Evolutionary conservation across 2,888 invertebrate species (phyloP), one percentile per base, ranked within the genome.

Genomic region (Gastrophysa polygoni): DNA sequence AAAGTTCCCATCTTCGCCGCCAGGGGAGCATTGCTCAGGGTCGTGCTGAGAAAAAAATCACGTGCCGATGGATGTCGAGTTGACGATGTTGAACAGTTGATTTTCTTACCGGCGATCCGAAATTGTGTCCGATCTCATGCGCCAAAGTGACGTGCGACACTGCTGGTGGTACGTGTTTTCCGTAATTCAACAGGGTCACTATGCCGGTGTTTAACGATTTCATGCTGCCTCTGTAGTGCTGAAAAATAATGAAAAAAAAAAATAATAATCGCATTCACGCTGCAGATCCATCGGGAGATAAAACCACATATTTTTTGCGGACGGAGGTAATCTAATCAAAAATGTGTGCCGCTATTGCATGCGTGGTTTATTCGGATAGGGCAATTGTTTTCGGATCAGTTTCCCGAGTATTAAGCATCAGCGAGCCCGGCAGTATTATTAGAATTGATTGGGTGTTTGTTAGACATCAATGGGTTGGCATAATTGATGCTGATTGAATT

Each of bases 101-200:
- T 16, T 44, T 51, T 17, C 69, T 87, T 84, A 95, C 95, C 81
- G 96, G 96, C 56, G 96, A 96, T 68, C 98, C 98, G 80, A 99
- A 98, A 84, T 98, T 99, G 84, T 99, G 98, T 60, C 98, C 99
- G 77, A 99, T 96, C 85, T 99, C 99, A 83, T 99, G 99, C 14
- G 98, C 98, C 71, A 99, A 87, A 2, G 98, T 99, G 70, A 98
- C 94, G 83, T 98, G 97, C 10, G 96, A 96, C 47, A 99, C 98
- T 56, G 97, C 95, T n/a, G 97, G 95, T 63, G 98, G 96, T 66
- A 98, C 98, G 82, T 96, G 93, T 82, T 96, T 96, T 63, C 97
- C 97, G 84, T 98, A 99, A 85, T 99, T 99, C 68, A 98, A 85
- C 68, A 98, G 85, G 24, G 98, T 98, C 64, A 99, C 96, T 76